Evolutionary conservation across 2,797 vertebrate species (phyloP).

Genomic region (Enteromius trimaculatus): DNA sequence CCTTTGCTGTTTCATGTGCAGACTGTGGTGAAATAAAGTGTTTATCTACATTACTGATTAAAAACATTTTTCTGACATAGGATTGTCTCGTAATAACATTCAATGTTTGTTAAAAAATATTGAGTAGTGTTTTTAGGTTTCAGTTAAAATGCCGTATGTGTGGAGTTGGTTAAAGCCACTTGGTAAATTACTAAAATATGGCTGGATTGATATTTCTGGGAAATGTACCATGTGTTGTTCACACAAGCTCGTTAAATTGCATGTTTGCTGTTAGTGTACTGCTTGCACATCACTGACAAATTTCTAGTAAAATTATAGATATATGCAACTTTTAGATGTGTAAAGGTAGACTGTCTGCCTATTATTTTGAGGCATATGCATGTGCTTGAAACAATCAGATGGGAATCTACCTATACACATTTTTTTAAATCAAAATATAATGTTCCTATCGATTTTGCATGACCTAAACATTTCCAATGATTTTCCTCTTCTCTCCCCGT

Average conservation of each 20-base stretch:
- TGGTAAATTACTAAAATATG: background rate
- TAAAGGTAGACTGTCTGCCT: no score
- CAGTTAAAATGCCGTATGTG: background rate
- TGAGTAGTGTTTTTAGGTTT: background rate
- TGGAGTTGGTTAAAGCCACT: background rate
- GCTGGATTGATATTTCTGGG: background rate
- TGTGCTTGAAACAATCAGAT: no score
- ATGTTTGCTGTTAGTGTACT: background rate
- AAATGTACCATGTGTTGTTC: background rate
- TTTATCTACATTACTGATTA: background rate
- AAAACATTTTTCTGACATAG: background rate
- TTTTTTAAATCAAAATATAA: background rate
- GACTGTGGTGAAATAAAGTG: background rate
- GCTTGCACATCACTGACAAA: background rate
- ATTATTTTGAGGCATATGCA: no score
- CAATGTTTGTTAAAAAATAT: background rate
- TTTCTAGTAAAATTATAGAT: background rate
- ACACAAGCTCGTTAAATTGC: background rate
- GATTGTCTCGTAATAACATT: background rate
- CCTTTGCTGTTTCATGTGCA: constrained; percentile 34
- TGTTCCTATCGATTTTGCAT: background rate
- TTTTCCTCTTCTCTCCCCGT: constrained; percentile 10
- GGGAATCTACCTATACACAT: no score
- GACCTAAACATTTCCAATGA: background rate
- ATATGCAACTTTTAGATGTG: no score